phyloP scores from a whole-genome alignment of 2,797 vertebrate genomes.

The Echeneis naucrates region DNA sequence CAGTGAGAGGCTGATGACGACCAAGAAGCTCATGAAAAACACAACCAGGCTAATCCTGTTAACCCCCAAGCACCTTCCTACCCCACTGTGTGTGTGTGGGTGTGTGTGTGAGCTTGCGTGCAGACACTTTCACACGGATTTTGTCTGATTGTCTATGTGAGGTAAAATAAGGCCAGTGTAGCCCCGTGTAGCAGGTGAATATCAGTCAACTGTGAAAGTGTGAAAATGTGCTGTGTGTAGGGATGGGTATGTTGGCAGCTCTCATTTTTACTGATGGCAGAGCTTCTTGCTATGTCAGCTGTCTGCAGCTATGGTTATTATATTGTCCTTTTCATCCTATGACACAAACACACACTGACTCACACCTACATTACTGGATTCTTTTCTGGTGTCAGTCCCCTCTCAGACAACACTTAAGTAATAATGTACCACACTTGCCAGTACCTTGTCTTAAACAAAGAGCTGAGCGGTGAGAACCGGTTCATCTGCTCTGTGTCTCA shows the following conservation, averaged over 20 bases:
- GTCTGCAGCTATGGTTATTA: constrained; percentile 10
- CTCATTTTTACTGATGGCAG: constrained; percentile 19
- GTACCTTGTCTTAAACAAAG: not conserved
- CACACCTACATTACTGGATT: not conserved
- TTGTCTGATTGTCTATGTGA: constrained; percentile 6
- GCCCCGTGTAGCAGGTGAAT: not conserved
- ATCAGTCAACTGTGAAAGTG: constrained; percentile 6
- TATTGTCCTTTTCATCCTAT: constrained; percentile 4
- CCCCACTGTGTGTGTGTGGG: not conserved
- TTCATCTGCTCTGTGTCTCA: constrained; percentile 31
- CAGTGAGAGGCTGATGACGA: constrained; percentile 35
- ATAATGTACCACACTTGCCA: constrained; percentile 1
- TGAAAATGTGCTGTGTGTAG: constrained; percentile 13
- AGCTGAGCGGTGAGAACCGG: constrained; percentile 17
- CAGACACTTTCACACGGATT: not conserved
- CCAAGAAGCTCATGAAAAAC: constrained; percentile 54
- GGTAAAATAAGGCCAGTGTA: constrained; percentile 7
- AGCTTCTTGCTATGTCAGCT: constrained; percentile 32
- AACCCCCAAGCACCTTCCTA: constrained; percentile 4
- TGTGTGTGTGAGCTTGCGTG: not conserved
- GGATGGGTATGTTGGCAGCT: too few relatives aligned
- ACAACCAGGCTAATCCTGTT: constrained; percentile 61
- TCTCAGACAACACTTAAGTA: constrained; percentile 28
- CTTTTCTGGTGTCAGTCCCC: not conserved
- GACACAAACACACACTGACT: too few relatives aligned